Evolutionary conservation across 2,888 invertebrate species (phyloP).

Genomic region (Tanypteryx hageni): DNA sequence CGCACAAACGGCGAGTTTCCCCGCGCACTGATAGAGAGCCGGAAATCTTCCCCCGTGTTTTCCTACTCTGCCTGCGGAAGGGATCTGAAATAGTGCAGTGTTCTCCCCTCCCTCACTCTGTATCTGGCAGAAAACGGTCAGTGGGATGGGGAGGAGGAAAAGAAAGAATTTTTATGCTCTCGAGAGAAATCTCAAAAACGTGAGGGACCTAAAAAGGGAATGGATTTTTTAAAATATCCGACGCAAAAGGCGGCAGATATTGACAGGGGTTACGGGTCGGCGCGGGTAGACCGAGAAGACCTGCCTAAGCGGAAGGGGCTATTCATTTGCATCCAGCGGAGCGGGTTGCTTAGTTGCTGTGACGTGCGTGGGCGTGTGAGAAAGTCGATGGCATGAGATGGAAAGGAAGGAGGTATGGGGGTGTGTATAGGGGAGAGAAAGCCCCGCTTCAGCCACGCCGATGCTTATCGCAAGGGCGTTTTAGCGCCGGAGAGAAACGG

Average conservation of each 20-base stretch:
- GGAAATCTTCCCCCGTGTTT: constrained; percentile 26
- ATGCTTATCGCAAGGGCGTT: not conserved
- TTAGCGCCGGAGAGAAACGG: not conserved
- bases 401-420: not conserved
- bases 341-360: too few species aligned
- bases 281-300: not conserved
- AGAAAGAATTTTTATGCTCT: not conserved
- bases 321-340: constrained; percentile 2
- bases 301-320: not conserved
- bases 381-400: not conserved
- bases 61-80: not conserved
- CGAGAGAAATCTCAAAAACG: not conserved
- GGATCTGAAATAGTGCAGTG: not conserved
- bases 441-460: not conserved
- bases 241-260: constrained; percentile 19
- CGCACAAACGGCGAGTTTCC: not conserved
- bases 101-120: not conserved
- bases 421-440: not conserved
- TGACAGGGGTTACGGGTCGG: not conserved
- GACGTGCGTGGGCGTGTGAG: constrained; percentile 19
- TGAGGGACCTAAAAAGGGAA: not conserved
- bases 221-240: not conserved
- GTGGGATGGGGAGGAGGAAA: not conserved
- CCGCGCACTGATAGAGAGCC: not conserved
- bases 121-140: too few species aligned